Evolutionary conservation across 2,113 vertebrate species (phyloP).

Genomic region (Chascanopsetta lugubris): DNA sequence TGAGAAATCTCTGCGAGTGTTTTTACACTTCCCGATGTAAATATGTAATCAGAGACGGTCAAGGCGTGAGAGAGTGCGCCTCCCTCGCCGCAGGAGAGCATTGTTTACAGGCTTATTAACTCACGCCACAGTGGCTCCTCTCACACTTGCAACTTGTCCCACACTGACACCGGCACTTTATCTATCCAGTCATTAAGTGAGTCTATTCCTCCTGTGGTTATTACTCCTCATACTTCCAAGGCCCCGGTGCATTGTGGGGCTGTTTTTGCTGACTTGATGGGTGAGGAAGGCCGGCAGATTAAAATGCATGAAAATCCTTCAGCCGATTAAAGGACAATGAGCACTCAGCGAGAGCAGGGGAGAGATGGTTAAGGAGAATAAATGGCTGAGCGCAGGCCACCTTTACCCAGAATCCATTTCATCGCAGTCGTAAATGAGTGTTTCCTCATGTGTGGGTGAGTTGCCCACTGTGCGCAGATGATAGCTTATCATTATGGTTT

Average conservation of each 20-base stretch:
- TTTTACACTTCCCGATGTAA: conserved; percentile 25
- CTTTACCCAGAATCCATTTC: conserved; percentile 42
- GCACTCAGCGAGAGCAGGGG: not conserved
- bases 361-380: conserved; percentile 1
- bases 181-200: conserved; percentile 21
- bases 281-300: conserved; percentile 35
- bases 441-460: conserved; percentile 34
- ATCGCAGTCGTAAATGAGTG: conserved; percentile 43
- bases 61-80: conserved; percentile 5
- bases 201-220: not conserved
- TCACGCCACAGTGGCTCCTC: conserved; percentile 5
- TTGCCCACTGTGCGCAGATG: conserved; percentile 52
- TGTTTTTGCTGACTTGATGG: conserved; percentile 8
- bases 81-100: conserved; percentile 51
- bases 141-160: no score
- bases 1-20: conserved; percentile 38
- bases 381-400: conserved; percentile 23
- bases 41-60: conserved; percentile 41
- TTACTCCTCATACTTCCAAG: conserved; percentile 1
- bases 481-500: conserved; percentile 69
- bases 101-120: conserved; percentile 34
- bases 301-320: conserved; percentile 19
- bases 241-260: conserved; percentile 20
- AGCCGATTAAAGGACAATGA: conserved; percentile 52
- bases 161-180: not conserved